phyloP scores from a whole-genome alignment of 1,140 invertebrate genomes.

The Calliopsis andreniformis region DNA sequence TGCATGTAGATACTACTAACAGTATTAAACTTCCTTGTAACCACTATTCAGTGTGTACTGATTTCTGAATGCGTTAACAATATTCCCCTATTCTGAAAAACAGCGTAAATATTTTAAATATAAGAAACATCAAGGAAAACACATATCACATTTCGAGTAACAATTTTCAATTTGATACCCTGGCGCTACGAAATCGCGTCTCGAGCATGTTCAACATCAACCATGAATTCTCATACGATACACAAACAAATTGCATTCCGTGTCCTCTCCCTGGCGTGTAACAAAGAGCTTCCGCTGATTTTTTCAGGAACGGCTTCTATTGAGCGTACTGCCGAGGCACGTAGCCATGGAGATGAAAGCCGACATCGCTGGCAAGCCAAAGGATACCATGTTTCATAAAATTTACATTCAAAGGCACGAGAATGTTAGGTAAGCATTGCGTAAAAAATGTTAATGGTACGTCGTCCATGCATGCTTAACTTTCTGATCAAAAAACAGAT shows the following conservation, averaged over 20 bases:
- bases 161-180: not conserved
- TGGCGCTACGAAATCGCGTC: not conserved
- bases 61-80: too few species aligned
- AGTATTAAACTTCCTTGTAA: too few species aligned
- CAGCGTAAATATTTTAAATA: too few species aligned
- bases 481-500: not conserved
- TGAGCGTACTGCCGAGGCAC: conserved; percentile 96
- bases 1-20: too few species aligned
- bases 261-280: conserved; percentile 22
- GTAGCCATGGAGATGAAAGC: conserved; percentile 99
- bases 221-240: not conserved
- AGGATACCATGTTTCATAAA: conserved; percentile 97
- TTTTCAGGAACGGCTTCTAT: conserved; percentile 92
- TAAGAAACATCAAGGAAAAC: not conserved
- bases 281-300: conserved; percentile 26
- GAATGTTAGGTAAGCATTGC: conserved; percentile 90
- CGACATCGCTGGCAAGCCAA: conserved; percentile 94
- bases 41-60: too few species aligned
- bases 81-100: too few species aligned
- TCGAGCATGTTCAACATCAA: not conserved
- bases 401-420: conserved; percentile 98
- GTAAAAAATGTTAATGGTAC: too few species aligned
- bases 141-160: not conserved
- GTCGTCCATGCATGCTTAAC: too few species aligned
- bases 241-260: conserved; percentile 9